Evolutionary conservation across 2,888 invertebrate genomes (phyloP).

Genomic region (Erebia palarica): DNA sequence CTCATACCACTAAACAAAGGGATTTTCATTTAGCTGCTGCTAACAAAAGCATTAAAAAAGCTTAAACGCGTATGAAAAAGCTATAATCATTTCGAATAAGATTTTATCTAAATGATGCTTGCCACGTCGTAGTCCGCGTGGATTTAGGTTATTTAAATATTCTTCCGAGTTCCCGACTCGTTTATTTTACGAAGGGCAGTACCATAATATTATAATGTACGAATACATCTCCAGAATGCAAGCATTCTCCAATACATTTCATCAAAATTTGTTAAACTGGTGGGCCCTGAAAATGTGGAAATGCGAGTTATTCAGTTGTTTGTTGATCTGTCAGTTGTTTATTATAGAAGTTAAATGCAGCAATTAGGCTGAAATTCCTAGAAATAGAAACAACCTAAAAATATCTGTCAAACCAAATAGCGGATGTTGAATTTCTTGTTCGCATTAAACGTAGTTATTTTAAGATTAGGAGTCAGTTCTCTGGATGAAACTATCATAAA

Average conservation of each 20-base stretch:
- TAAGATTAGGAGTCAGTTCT: background rate
- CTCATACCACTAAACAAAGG: constrained; percentile 4
- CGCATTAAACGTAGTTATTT: background rate
- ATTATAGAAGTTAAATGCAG: background rate
- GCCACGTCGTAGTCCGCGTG: too few relatives aligned
- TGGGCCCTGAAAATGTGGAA: too few relatives aligned
- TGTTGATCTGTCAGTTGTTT: background rate
- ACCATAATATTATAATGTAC: background rate
- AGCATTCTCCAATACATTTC: too few relatives aligned
- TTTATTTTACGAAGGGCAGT: background rate
- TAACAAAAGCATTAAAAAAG: background rate
- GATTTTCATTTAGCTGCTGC: constrained; percentile 2
- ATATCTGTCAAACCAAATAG: too few relatives aligned
- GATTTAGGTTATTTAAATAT: too few relatives aligned
- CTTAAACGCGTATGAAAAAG: constrained; percentile 6
- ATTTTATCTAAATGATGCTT: background rate
- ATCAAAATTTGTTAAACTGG: too few relatives aligned
- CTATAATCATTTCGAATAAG: background rate
- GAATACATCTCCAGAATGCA: background rate
- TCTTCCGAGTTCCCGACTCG: background rate
- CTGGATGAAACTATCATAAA: background rate
- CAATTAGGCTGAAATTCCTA: too few relatives aligned
- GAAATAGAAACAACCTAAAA: too few relatives aligned
- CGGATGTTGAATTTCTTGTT: background rate
- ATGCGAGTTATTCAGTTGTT: background rate